A percentile compares a stretch with the other conserved stretches of the same genome.
phyloP scores from a whole-genome alignment of 2,113 vertebrate species.

The Engraulis encrasicolus region DNA sequence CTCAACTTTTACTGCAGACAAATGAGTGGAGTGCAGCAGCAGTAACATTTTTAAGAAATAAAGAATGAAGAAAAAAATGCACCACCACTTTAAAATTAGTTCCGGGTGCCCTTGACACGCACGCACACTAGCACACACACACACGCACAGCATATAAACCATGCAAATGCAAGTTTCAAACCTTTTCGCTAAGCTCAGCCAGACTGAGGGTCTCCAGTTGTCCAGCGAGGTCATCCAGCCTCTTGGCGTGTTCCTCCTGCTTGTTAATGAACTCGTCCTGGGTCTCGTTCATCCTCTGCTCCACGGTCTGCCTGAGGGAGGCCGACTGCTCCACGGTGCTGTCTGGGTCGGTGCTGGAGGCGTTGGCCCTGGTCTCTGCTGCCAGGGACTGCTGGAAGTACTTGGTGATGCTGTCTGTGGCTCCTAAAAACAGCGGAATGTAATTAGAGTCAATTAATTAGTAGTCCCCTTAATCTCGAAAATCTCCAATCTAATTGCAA shows the following conservation, averaged over 20 bases:
- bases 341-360: conserved; percentile 75
- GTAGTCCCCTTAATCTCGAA: background rate
- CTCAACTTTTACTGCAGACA: too few species aligned
- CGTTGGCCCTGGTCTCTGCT: conserved; percentile 85
- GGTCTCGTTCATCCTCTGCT: conserved; percentile 80
- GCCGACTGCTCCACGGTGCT: conserved; percentile 79
- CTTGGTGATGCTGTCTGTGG: conserved; percentile 87
- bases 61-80: too few species aligned
- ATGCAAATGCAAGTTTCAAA: conserved; percentile 48
- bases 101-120: too few species aligned
- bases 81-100: too few species aligned
- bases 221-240: conserved; percentile 88
- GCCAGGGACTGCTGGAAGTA: conserved; percentile 87
- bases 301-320: conserved; percentile 74
- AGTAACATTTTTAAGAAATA: too few species aligned
- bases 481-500: background rate
- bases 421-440: conserved; percentile 77
- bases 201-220: conserved; percentile 91
- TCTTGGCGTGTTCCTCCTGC: conserved; percentile 84
- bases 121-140: background rate
- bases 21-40: too few species aligned
- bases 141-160: background rate
- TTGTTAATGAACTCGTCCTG: conserved; percentile 77
- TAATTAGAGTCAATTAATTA: conserved; percentile 11
- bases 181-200: conserved; percentile 80